Percentiles rank a stretch among this genome's conserved stretches.
Conservation (phyloP, 2,888 invertebrate genomes). For the Dynastes grantii region DNA sequence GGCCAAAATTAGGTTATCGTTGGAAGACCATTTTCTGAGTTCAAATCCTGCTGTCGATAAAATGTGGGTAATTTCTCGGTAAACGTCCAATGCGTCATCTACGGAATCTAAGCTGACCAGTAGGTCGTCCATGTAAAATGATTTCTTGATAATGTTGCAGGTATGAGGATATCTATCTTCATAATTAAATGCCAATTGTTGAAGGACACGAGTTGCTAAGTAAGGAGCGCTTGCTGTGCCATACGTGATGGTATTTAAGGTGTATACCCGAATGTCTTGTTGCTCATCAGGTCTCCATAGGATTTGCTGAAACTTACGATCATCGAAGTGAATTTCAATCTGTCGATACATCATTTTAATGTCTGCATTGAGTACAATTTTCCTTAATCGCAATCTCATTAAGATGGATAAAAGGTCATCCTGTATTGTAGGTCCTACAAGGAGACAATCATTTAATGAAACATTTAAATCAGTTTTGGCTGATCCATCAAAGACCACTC, state of each 20-base stretch:
- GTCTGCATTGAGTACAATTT: background rate
- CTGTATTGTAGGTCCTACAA: background rate
- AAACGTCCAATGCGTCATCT: background rate
- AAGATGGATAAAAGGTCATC: background rate
- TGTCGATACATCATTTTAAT: background rate
- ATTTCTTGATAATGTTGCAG: background rate
- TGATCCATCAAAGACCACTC: too few species aligned
- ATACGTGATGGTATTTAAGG: too few species aligned
- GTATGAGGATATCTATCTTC: constrained; percentile 14
- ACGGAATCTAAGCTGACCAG: background rate
- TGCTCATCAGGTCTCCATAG: too few species aligned
- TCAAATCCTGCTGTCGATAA: constrained; percentile 6
- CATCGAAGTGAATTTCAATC: background rate
- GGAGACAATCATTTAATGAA: background rate
- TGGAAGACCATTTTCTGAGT: constrained; percentile 43
- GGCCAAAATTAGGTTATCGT: background rate
- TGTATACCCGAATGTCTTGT: too few species aligned
- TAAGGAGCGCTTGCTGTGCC: background rate
- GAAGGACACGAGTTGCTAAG: constrained; percentile 35
- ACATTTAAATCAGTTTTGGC: too few species aligned
- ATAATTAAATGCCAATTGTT: constrained; percentile 35
- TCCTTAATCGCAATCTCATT: background rate
- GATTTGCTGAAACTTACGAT: background rate
- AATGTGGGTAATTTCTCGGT: constrained; percentile 3
- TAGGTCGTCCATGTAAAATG: constrained; percentile 36